Base-by-base conservation (phyloP, 2,888 invertebrate genomes). In the Zele albiditarsus region DNA sequence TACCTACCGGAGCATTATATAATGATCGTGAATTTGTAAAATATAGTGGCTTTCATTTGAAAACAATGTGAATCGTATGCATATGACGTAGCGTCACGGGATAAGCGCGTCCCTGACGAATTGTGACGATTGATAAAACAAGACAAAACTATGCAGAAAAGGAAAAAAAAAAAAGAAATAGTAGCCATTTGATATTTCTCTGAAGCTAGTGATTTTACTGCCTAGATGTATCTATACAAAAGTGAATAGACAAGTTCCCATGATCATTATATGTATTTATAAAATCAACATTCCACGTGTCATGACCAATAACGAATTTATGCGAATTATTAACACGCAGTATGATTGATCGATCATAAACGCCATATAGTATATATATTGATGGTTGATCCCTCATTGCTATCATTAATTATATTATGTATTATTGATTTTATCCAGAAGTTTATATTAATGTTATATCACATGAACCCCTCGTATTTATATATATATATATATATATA, bases 351-450 rank as follows among this genome's bases (percentile, higher is more conserved):
- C 49, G 12, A 71, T 46, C 20, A 62, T 71, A 60, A 42, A 66
- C 14, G 27, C 8, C 27, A 27, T 12, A 65, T 65, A 49, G 38
- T 27, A 49, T 23, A 58, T n/a, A 60, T 38, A 66, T 53, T 72
- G 53, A 62, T 33, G 68, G 33, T 57, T 69, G 23, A 69, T 69
- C 49, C 23, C 23, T 53, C 68, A 53, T 53, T 33, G 57, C 27
- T 67, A 58, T 73, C 38, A 72, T 65, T 33, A 58, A 73, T 67
- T 60, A 58, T 25, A 76, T 78, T 78, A 72, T 73, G 76, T 78
- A 74, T 75, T 75, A 80, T 79, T 79, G 73, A 80, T 77, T 78
- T 80, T 80, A 79, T 75, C 74, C 72, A 76, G 60, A 73, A 74
- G 78, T 72, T 53, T 80, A 78, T 78, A 80, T 80, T 77, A 77